phyloP scores from a whole-genome alignment of 37 sponge, comb jelly and placozoan species.

The Spongia lamella region DNA sequence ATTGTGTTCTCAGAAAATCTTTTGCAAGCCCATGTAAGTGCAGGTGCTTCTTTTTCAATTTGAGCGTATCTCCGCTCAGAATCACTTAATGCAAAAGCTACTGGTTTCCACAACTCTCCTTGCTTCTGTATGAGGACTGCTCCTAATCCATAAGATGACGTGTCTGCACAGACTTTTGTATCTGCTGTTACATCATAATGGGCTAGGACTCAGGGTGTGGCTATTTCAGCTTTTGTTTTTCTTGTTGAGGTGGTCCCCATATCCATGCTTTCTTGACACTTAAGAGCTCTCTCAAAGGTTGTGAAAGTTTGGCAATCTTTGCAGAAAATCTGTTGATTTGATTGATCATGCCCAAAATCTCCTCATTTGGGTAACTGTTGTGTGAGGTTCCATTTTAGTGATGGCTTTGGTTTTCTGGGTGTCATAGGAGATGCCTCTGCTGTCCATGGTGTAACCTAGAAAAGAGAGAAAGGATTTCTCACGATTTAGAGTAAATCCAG shows the following conservation, averaged over 20 bases:
- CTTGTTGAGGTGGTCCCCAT: neutral
- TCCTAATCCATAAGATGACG: no score
- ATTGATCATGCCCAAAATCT: no score
- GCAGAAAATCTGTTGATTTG: neutral
- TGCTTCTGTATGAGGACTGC: no score
- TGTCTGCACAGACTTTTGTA: neutral
- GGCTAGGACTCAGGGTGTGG: neutral
- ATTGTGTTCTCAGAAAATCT: no score
- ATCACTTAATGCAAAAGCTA: no score
- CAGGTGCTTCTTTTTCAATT: no score
- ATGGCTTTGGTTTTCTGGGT: neutral
- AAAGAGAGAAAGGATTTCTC: no score
- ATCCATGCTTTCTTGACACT: neutral
- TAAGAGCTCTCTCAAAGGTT: neutral
- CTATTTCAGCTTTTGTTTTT: neutral
- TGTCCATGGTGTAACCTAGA: no score
- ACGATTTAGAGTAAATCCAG: no score
- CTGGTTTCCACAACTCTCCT: no score
- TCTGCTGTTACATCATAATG: neutral
- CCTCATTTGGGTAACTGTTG: neutral
- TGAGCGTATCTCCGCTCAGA: no score
- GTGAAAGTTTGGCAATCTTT: neutral
- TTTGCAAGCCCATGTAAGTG: no score
- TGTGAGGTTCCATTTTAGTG: neutral
- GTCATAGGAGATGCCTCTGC: neutral